phyloP scores from a whole-genome alignment of 2,888 invertebrate genomes.

The Ormyrus nitidulus region DNA sequence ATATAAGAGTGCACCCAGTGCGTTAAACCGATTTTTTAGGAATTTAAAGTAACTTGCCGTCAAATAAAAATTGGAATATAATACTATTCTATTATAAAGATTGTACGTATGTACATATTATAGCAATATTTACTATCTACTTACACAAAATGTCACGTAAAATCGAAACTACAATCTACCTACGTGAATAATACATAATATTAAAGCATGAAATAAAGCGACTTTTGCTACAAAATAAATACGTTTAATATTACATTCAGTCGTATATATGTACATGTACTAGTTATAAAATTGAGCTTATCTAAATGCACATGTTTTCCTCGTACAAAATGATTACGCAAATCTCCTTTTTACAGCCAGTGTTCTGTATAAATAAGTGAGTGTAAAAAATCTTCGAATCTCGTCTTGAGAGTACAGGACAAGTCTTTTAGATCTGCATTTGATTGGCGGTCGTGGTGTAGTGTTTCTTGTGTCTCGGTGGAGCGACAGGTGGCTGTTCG shows the following conservation, averaged over 20 bases:
- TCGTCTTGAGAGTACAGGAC: no score
- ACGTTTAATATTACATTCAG: conserved; percentile 60
- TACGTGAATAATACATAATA: conserved; percentile 49
- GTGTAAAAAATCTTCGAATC: background rate
- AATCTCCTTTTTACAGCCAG: conserved; percentile 21
- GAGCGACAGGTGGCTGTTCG: conserved; percentile 69
- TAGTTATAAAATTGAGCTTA: conserved; percentile 37
- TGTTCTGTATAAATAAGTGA: conserved; percentile 8
- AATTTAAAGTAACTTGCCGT: conserved; percentile 37
- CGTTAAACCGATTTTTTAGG: conserved; percentile 30
- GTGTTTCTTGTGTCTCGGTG: conserved; percentile 70
- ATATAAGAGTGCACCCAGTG: conserved; percentile 13
- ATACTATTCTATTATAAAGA: conserved; percentile 38
- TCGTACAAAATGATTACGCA: conserved; percentile 1
- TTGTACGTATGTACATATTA: conserved; percentile 57
- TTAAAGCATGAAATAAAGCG: conserved; percentile 52
- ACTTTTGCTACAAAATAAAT: conserved; percentile 62
- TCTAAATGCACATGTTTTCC: conserved; percentile 36
- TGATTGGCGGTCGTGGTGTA: conserved; percentile 47
- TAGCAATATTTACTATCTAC: conserved; percentile 38
- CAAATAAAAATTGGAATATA: conserved; percentile 25
- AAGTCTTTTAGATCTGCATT: conserved; percentile 45
- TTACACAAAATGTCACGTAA: conserved; percentile 34
- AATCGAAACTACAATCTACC: conserved; percentile 37
- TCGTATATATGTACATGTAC: conserved; percentile 54